Conservation (phyloP, 2,888 invertebrate species). For the Melitaea athalia region DNA sequence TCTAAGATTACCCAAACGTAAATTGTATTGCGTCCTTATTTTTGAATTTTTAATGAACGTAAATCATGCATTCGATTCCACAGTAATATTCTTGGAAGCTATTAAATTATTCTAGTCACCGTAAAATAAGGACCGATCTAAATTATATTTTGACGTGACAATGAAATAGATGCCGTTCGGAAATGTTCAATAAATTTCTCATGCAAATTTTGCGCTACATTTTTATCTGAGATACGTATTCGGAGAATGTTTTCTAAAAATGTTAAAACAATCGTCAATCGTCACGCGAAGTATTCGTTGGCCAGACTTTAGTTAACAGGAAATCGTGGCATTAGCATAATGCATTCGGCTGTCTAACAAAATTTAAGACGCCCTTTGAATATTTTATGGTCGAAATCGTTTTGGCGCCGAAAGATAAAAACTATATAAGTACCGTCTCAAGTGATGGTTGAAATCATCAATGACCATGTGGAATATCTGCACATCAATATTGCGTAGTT, state of each 20-base stretch:
- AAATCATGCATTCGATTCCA: constrained; percentile 59
- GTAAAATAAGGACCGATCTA: constrained; percentile 63
- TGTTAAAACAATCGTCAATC: constrained; percentile 45
- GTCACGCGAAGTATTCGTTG: constrained; percentile 60
- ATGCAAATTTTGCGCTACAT: constrained; percentile 70
- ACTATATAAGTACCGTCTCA: constrained; percentile 22
- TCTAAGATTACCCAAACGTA: constrained; percentile 55
- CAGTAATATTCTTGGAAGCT: constrained; percentile 62
- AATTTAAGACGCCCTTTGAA: constrained; percentile 61
- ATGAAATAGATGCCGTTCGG: constrained; percentile 60
- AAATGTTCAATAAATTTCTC: constrained; percentile 63
- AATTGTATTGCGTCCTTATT: constrained; percentile 22
- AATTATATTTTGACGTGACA: constrained; percentile 71
- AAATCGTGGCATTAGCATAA: constrained; percentile 72
- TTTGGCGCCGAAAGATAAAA: constrained; percentile 54
- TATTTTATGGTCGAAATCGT: constrained; percentile 53
- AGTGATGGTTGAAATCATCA: constrained; percentile 31
- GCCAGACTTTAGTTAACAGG: constrained; percentile 58
- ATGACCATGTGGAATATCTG: constrained; percentile 40
- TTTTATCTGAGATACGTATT: constrained; percentile 40
- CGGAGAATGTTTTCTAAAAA: constrained; percentile 22
- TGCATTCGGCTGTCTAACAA: constrained; percentile 68
- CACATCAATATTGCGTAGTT: constrained; percentile 25
- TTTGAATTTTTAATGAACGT: constrained; percentile 58
- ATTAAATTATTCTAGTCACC: constrained; percentile 65